Percentiles rank a stretch among this genome's conserved stretches.
Conservation (phyloP, 2,797 vertebrate genomes). For the Sebastes flavidus region DNA sequence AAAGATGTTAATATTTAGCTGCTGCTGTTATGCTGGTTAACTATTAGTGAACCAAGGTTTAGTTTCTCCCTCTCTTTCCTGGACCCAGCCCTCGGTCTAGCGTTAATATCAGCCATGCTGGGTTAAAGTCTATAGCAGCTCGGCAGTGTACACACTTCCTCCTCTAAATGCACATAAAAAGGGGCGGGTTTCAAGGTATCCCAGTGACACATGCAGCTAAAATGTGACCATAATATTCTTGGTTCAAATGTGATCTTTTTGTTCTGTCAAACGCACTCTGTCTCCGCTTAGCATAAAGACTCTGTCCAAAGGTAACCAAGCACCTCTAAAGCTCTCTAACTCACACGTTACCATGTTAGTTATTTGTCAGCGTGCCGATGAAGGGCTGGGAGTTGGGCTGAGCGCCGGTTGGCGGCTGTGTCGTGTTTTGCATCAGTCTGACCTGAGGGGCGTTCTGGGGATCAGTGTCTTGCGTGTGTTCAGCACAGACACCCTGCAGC, state of each 20-base stretch:
- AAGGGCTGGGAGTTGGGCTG: not conserved
- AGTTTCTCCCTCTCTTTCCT: not conserved
- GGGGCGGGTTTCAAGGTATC: not conserved
- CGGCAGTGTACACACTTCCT: not conserved
- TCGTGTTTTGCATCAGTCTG: slow-evolving; percentile 14
- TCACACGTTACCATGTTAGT: not conserved
- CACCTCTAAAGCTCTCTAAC: not conserved
- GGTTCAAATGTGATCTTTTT: not conserved
- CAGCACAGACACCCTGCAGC: slow-evolving; percentile 28
- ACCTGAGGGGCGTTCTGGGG: slow-evolving; percentile 28
- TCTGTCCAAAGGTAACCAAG: not conserved
- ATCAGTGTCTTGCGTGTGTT: slow-evolving; percentile 30
- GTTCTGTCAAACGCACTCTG: not conserved
- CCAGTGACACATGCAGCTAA: not conserved
- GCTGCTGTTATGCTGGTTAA: slow-evolving; percentile 46
- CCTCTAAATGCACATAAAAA: not conserved
- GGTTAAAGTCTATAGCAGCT: slow-evolving; percentile 30
- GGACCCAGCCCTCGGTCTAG: not conserved
- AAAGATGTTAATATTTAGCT: slow-evolving; percentile 67
- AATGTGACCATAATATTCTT: not conserved
- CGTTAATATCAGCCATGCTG: not conserved
- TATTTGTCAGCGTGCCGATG: not conserved
- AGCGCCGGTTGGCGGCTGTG: not conserved
- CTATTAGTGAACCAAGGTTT: slow-evolving; percentile 56
- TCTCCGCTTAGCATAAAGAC: not conserved